A percentile compares a stretch with the other conserved stretches of the same genome.
These are phyloP conservation scores for Rhamphomyia laevipes DNA, from an alignment of 2,888 invertebrate species.

Conservation along the genomic window DNA sequence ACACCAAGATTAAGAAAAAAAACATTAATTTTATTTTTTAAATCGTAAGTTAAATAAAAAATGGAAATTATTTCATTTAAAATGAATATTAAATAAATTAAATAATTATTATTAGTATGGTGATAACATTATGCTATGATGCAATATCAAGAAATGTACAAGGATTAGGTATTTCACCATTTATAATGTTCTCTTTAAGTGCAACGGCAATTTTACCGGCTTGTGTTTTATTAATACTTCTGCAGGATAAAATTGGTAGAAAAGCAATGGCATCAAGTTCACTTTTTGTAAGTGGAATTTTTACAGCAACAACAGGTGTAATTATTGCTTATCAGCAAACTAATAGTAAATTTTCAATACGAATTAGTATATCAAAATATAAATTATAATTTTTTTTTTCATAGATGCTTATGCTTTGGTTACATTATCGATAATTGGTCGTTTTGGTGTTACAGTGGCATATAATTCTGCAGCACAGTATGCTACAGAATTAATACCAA, in stretches of 20 bases:
- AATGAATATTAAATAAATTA: too few relatives aligned
- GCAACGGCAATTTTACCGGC: conserved; percentile 46
- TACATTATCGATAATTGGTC: conserved; percentile 40
- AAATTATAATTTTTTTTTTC: not conserved
- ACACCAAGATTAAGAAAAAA: conserved; percentile 42
- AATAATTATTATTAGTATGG: conserved; percentile 39
- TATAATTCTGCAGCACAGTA: conserved; percentile 53
- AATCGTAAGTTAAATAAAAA: conserved; percentile 41
- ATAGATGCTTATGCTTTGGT: conserved; percentile 30
- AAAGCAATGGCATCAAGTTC: conserved; percentile 46
- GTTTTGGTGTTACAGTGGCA: conserved; percentile 49
- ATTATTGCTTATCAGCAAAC: conserved; percentile 24
- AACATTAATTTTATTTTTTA: conserved; percentile 41
- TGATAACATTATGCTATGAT: conserved; percentile 47
- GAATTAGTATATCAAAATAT: not conserved
- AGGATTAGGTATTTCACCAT: conserved; percentile 44
- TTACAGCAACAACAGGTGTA: conserved; percentile 40
- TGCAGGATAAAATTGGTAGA: conserved; percentile 37
- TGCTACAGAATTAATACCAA: conserved; percentile 51
- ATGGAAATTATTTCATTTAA: too few relatives aligned
- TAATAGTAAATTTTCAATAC: conserved; percentile 21
- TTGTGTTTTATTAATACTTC: conserved; percentile 37
- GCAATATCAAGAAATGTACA: conserved; percentile 47
- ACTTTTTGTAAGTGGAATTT: conserved; percentile 42
- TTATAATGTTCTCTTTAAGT: conserved; percentile 43